Evolutionary conservation across 2,888 invertebrate species (phyloP).

Genomic region (Deilephila elpenor): DNA sequence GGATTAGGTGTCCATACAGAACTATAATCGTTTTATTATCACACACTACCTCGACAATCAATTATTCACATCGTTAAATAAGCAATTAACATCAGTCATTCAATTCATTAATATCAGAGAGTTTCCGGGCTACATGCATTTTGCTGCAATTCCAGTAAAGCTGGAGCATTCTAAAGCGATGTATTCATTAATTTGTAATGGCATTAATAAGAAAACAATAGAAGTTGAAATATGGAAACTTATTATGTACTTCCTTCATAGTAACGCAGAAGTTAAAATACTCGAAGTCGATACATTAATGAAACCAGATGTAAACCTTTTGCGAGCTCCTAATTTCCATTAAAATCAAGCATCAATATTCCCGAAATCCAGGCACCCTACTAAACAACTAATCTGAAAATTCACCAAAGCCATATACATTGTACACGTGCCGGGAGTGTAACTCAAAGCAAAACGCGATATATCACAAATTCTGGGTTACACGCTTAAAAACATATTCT

Average conservation of each 20-base stretch:
- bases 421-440: neutral
- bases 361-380: neutral
- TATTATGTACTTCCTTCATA: too few species aligned
- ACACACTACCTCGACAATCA: neutral
- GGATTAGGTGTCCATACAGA: neutral
- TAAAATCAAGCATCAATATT: neutral
- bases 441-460: neutral
- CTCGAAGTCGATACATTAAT: too few species aligned
- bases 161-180: too few species aligned
- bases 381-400: neutral
- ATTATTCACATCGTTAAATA: conserved; percentile 19
- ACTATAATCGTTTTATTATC: conserved; percentile 9
- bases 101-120: neutral
- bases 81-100: neutral
- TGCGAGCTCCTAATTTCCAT: too few species aligned
- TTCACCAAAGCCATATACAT: neutral
- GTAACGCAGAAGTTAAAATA: too few species aligned
- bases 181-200: too few species aligned
- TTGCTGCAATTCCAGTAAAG: too few species aligned
- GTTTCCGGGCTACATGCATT: too few species aligned
- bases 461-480: conserved; percentile 8
- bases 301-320: too few species aligned
- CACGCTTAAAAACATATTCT: conserved; percentile 8
- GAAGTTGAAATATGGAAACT: too few species aligned
- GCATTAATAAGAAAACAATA: too few species aligned